These are phyloP conservation scores for Sitobion miscanthi DNA, from an alignment of 1,140 invertebrate genomes.

Conservation along the genomic window DNA sequence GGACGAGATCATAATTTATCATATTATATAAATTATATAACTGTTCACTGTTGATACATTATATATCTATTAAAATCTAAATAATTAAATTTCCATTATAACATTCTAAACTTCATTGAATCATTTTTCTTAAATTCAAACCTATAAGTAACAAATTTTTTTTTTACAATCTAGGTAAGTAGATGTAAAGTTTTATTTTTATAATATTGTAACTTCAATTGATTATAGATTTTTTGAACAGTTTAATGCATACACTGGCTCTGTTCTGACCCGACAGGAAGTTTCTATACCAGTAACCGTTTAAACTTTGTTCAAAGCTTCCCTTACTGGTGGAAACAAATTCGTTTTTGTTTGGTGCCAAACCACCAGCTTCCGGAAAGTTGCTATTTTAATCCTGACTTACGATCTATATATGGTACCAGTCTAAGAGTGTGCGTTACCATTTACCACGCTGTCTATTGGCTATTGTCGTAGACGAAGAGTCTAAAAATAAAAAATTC, in stretches of 20 bases:
- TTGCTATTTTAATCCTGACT: constrained; percentile 1
- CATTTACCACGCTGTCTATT: not conserved
- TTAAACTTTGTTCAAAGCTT: not conserved
- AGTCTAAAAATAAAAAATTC: not conserved
- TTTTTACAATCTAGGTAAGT: not conserved
- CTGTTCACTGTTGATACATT: not conserved
- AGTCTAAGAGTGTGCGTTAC: not conserved
- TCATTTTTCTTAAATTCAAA: not conserved
- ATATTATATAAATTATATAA: not conserved
- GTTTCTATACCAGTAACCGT: not conserved
- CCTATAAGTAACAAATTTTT: not conserved
- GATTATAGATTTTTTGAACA: not conserved
- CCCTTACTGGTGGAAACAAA: not conserved
- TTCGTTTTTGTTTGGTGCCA: not conserved
- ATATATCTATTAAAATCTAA: not conserved
- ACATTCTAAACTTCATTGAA: not conserved
- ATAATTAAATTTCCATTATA: not conserved
- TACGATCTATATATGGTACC: not conserved
- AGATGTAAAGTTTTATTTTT: not conserved
- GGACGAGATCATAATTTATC: no score
- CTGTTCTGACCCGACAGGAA: not conserved
- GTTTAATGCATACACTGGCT: not conserved
- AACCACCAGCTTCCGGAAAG: not conserved
- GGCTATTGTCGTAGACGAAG: not conserved
- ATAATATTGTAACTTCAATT: not conserved